These are phyloP conservation scores for Tetraodon nigroviridis DNA, from an alignment of 2,113 vertebrate species.

Conservation along the genomic window DNA sequence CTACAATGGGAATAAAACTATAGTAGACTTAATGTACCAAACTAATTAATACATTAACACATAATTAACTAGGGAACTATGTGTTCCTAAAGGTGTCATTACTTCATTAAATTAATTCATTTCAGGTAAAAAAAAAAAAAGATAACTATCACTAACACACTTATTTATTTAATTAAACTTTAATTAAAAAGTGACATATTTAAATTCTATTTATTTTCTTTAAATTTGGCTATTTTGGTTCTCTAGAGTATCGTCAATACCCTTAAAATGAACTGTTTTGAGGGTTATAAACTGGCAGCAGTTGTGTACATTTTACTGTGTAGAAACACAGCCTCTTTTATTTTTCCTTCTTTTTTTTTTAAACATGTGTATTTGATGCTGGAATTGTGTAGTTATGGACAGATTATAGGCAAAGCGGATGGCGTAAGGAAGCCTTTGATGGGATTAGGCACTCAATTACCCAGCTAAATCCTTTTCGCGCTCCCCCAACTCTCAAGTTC, in stretches of 20 bases:
- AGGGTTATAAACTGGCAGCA: slow-evolving; percentile 1
- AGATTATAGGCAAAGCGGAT: slow-evolving; percentile 66
- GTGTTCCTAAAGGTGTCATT: too few species aligned
- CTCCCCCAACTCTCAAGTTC: slow-evolving; percentile 20
- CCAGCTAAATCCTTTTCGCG: slow-evolving; percentile 49
- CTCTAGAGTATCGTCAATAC: neutral
- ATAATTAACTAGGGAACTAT: too few species aligned
- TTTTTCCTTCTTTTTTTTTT: slow-evolving; percentile 14
- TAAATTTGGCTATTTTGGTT: too few species aligned
- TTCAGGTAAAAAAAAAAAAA: too few species aligned
- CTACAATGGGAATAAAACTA: slow-evolving; percentile 13
- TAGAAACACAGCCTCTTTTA: slow-evolving; percentile 19
- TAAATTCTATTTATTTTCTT: too few species aligned
- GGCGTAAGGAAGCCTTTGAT: slow-evolving; percentile 70
- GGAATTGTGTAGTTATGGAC: slow-evolving; percentile 66
- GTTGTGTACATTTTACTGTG: slow-evolving; percentile 8
- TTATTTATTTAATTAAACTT: too few species aligned
- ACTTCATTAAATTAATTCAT: too few species aligned
- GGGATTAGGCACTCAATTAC: slow-evolving; percentile 75
- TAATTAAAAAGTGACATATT: too few species aligned
- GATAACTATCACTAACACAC: too few species aligned
- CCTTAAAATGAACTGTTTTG: slow-evolving; percentile 24
- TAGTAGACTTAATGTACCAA: slow-evolving; percentile 3
- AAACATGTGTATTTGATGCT: slow-evolving; percentile 30
- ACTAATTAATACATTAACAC: slow-evolving; percentile 2